These are phyloP conservation scores for Palythoa heliodiscus DNA, from an alignment of 92 coral and sea anemone species.

Conservation along the genomic window DNA sequence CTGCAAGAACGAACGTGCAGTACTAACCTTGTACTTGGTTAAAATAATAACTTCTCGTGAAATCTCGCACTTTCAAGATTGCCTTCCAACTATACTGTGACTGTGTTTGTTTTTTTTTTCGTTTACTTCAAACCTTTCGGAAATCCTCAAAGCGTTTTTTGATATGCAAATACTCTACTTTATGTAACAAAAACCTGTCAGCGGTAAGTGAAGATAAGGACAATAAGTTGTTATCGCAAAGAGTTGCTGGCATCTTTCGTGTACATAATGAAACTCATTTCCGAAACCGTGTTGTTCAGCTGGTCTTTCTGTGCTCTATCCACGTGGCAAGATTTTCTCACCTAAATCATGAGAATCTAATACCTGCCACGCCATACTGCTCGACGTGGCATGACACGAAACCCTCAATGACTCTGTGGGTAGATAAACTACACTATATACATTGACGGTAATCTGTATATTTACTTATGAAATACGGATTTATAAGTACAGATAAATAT, in stretches of 20 bases:
- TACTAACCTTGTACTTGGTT: neutral
- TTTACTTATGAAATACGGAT: too few species aligned
- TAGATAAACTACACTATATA: neutral
- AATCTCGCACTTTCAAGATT: neutral
- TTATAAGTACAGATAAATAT: neutral
- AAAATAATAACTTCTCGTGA: neutral
- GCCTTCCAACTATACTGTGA: neutral
- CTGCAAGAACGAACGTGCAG: neutral
- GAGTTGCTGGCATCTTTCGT: constrained; percentile 30
- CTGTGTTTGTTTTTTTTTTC: constrained; percentile 30
- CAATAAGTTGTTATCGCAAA: constrained; percentile 32
- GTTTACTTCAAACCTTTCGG: constrained; percentile 34
- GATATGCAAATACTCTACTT: constrained; percentile 40
- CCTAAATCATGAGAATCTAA: neutral
- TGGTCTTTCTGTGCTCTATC: neutral
- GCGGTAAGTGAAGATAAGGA: constrained; percentile 6
- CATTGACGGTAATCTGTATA: neutral
- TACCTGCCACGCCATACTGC: constrained; percentile 34
- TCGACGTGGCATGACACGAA: constrained; percentile 40
- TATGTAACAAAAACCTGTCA: constrained; percentile 33
- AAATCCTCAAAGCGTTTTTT: constrained; percentile 35
- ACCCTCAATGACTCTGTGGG: neutral
- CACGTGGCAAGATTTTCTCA: constrained; percentile 25
- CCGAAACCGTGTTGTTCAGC: constrained; percentile 33
- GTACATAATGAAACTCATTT: constrained; percentile 44